Evolutionary conservation across 2,888 invertebrate species (phyloP), one percentile per base, ranked within the genome.

Genomic region (Euzophera pinguis): DNA sequence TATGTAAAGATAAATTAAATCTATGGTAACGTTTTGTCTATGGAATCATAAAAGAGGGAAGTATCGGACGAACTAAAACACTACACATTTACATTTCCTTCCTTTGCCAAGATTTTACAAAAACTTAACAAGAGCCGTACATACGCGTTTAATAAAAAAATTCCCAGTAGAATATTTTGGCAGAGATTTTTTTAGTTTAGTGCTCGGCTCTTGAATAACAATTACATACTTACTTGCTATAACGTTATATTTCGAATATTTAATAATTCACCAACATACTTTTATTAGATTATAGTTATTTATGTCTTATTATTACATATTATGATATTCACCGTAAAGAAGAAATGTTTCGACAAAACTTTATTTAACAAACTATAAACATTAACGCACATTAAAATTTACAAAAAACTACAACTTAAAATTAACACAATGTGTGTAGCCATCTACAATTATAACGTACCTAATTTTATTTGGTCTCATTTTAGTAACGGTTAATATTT

Each of bases 401-500:
- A 87, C 80, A 86, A 74, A 86, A 74, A 71, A 75, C 81, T 88
- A 87, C 79, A 84, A 82, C 78, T 80, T 73, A 81, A n/a, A 80
- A 60, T 71, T 65, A 84, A 81, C 76, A 73, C 68, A 81, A 71
- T 62, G 69, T 62, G 69, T 72, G 71, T 78, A 72, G 73, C 73
- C 74, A 76, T 77, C 79, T 81, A 81, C 69, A 66, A 76, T 73
- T 73, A 71, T 68, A 85, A 81, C 76, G 69, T 84, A 86, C 81
- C 87, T 89, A 88, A 81, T 76, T 82, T 87, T 90, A 90, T 90
- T 90, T 89, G 88, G 89, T 89, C 89, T 89, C 86, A 77, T 85
- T 85, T 83, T 88, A 88, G 83, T 86, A 88, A 86, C 81, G 83
- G 83, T 80, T 78, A 22, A 77, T 68, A 75, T 72, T 71, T 72